A percentile compares a stretch with the other conserved stretches of the same genome.
Conservation (phyloP, 2,797 vertebrate genomes). For the Selene dorsalis region DNA sequence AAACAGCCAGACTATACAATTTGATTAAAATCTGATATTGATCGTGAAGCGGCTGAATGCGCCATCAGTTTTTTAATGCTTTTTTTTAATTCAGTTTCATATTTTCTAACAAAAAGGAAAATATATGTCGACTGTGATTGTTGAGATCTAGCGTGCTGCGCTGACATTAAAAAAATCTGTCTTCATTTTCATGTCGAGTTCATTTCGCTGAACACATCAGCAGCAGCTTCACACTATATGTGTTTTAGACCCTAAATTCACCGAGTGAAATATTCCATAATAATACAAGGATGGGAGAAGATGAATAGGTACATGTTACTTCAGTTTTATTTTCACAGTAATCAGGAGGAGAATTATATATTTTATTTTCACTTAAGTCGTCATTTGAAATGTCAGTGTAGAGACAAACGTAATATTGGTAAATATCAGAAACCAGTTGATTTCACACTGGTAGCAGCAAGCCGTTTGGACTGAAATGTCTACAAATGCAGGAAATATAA, state of each 20-base stretch:
- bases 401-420: slow-evolving; percentile 26
- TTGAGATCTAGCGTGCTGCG: background rate
- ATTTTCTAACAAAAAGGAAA: background rate
- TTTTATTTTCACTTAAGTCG: slow-evolving; percentile 48
- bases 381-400: slow-evolving; percentile 37
- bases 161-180: slow-evolving; percentile 32
- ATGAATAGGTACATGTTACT: background rate
- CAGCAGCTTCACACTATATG: background rate
- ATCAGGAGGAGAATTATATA: slow-evolving; percentile 49
- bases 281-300: background rate
- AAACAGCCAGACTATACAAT: background rate
- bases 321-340: slow-evolving; percentile 67
- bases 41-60: background rate
- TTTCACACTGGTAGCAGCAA: slow-evolving; percentile 44
- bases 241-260: background rate
- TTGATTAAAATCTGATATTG: background rate
- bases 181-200: slow-evolving; percentile 18
- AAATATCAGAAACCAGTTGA: slow-evolving; percentile 42
- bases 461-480: slow-evolving; percentile 34
- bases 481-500: slow-evolving; percentile 52
- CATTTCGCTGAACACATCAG: background rate
- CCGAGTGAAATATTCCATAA: background rate
- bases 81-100: background rate
- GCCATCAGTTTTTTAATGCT: background rate
- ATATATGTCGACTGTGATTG: background rate